Conservation (phyloP, 2,888 invertebrate genomes). For the Julus scandinavius region DNA sequence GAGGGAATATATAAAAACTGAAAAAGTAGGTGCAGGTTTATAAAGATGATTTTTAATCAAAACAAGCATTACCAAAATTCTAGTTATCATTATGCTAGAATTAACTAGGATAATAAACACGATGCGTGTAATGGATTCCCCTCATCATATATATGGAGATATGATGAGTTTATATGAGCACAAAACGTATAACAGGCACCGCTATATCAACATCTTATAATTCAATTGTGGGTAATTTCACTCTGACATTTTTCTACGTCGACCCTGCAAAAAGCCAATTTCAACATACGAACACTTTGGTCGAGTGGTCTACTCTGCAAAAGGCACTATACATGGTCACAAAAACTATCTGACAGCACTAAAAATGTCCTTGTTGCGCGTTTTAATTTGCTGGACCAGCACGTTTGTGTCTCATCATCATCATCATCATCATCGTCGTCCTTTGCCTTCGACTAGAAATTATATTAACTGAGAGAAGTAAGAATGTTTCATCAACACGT, state of each 20-base stretch:
- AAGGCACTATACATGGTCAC: not conserved
- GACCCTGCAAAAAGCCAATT: not conserved
- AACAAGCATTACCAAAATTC: too few species aligned
- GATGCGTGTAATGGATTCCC: too few species aligned
- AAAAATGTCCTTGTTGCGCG: constrained; percentile 15
- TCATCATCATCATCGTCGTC: not conserved
- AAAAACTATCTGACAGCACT: not conserved
- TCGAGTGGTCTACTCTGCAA: not conserved
- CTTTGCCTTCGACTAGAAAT: constrained; percentile 1
- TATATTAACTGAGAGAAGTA: constrained; percentile 29
- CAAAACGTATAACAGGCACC: not conserved
- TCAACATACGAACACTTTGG: not conserved
- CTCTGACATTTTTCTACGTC: not conserved
- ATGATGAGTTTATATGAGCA: too few species aligned
- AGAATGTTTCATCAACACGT: constrained; percentile 45
- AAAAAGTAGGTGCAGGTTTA: too few species aligned
- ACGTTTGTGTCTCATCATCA: constrained; percentile 33
- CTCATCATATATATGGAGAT: too few species aligned
- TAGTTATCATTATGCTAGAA: too few species aligned
- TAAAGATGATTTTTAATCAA: too few species aligned
- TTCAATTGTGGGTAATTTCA: not conserved
- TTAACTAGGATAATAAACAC: too few species aligned
- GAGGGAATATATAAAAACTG: too few species aligned
- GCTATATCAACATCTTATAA: not conserved
- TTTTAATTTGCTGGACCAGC: constrained; percentile 42